Conservation (phyloP, 2,113 vertebrate species). For the Bungarus multicinctus region DNA sequence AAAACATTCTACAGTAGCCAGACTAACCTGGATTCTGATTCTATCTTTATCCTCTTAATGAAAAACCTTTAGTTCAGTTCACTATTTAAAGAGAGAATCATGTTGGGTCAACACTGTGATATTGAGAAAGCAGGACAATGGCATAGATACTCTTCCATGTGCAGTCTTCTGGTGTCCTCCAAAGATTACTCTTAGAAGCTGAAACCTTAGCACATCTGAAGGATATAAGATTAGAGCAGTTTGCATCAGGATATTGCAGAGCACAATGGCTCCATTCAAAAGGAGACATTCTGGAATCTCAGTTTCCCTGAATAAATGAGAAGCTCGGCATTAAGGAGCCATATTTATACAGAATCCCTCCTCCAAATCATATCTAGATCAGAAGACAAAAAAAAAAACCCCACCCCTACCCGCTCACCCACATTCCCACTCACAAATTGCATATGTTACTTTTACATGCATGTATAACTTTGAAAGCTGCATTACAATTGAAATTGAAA, state of each 20-base stretch:
- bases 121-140: not conserved
- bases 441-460: not conserved
- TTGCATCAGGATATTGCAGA: not conserved
- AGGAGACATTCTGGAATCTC: not conserved
- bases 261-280: not conserved
- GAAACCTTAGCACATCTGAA: not conserved
- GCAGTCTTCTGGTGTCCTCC: not conserved
- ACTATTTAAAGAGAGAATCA: constrained; percentile 2
- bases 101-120: not conserved
- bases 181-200: not conserved
- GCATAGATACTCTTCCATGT: not conserved
- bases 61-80: not conserved
- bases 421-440: too few species aligned
- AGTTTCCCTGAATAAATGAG: not conserved
- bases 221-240: not conserved
- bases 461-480: not conserved
- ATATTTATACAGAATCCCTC: not conserved
- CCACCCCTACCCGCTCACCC: too few species aligned
- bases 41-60: constrained; percentile 6
- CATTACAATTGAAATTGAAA: not conserved
- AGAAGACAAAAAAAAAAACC: not conserved
- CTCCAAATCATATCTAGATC: not conserved
- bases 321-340: not conserved
- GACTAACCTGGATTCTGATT: constrained; percentile 7
- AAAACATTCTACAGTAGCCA: fast-evolving